Percentiles rank a stretch among this genome's conserved stretches.
Evolutionary conservation across 2,113 vertebrate species (phyloP).

Genomic region (Python bivittatus): DNA sequence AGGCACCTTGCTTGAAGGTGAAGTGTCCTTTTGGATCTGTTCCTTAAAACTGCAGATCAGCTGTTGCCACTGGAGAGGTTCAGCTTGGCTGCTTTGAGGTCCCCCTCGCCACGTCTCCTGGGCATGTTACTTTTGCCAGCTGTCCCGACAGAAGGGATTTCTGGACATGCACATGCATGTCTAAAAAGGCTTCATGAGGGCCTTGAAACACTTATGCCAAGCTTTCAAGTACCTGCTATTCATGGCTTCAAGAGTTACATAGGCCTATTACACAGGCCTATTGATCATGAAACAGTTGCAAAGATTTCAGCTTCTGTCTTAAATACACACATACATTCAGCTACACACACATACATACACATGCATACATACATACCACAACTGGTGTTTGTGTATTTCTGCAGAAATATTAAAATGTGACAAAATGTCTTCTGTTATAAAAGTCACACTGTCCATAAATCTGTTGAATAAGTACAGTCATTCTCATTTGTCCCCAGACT

Average conservation of each 20-base stretch:
- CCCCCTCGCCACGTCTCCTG: not conserved
- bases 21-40: not conserved
- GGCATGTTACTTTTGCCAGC: not conserved
- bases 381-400: not conserved
- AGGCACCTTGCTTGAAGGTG: not conserved
- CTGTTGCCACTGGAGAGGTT: not conserved
- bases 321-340: rapidly evolving
- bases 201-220: not conserved
- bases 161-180: not conserved
- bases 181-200: too few relatives aligned
- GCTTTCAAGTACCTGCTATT: not conserved
- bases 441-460: constrained; percentile 7
- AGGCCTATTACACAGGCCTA: too few relatives aligned
- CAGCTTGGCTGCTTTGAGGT: not conserved
- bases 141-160: not conserved
- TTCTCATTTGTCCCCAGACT: constrained; percentile 42
- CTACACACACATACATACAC: too few relatives aligned
- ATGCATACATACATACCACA: too few relatives aligned
- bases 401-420: constrained; percentile 26
- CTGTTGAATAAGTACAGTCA: constrained; percentile 26
- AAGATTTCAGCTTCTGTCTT: not conserved
- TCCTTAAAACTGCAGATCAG: not conserved
- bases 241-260: not conserved
- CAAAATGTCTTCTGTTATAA: constrained; percentile 30
- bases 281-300: not conserved